Evolutionary conservation across 2,113 vertebrate genomes (phyloP), one percentile per base, ranked within the genome.

Genomic region (Carassius gibelio): DNA sequence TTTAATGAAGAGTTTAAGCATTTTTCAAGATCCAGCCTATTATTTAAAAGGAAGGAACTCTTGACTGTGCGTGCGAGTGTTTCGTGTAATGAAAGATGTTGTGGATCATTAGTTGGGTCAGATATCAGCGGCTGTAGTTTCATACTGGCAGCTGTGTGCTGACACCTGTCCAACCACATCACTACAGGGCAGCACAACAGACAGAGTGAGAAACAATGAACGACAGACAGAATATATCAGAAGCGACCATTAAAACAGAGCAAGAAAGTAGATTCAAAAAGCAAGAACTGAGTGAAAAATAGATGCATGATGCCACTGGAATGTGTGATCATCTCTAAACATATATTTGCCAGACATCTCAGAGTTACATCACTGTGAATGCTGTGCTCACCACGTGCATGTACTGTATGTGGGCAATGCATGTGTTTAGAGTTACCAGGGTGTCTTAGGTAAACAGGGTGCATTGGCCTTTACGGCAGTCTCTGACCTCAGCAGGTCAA

Each of bases 71-170:
- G 8, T 30, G 74, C 26, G 23, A 75, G 45, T 52, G 14, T 75
- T 75, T 59, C 9, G 30, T 78, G 76, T 78, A 59, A n/a, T 36
- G 76, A 78, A 57, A 78, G 76, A 78, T 57, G 81, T 38, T 72
- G 30, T 7, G 6, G 11, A 23, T 82, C 48, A 72, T 71, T 82
- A 72, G 50, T 38, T n/a, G 66, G 80, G 80, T 52, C 66, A 57
- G 64, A 82, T 57, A 57, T 69, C 76, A 78, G 52, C 23, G 14
- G 45, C 74, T 75, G n/a, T 75, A 48, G 23, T 75, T 75, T 55
- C 48, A 78, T 3, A 57, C 75, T n/a, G 23, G 80, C 42, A 52
- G 80, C 80, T 82, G 80, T 55, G n/a, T 1, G 10, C 23, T 19
- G 61, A 52, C 79, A 81, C 62, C 62, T 81, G 79, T 81, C 14